Evolutionary conservation across 2,113 vertebrate species (phyloP), one percentile per base, ranked within the genome.

Genomic region (Nerophis lumbriciformis): DNA sequence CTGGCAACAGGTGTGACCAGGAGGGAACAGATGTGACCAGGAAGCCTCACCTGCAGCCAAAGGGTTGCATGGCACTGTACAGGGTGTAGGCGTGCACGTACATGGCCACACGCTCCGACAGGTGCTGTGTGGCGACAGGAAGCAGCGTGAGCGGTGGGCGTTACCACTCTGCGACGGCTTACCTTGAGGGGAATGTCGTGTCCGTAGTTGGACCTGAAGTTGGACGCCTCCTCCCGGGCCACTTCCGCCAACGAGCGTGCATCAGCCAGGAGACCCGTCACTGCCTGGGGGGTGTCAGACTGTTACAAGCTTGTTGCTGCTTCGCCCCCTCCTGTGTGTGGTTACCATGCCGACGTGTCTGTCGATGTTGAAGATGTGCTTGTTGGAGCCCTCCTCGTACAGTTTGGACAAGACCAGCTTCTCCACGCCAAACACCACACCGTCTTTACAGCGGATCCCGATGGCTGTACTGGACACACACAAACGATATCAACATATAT

Each of bases 351-450:
- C 96, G 5, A 99, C 95, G 1, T 99, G 97, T 39, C 92, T 90
- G 84, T 99, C 97, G 0, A 99, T 94, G 78, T 98, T 98, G 79
- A 99, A 99, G 87, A 99, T 97, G 21, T 96, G 94, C 85, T 98
- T 98, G 77, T 99, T 99, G 76, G 97, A 96, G 3, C 97, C 97
- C 71, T 98, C 86, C 73, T 99, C 96, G 0, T 99, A 99, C n/a
- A 99, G 93, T 89, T 98, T 98, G 71, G 97, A 99, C 78, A 98
- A 90, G 47, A 99, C 94, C 11, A 99, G 84, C 81, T 99, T 99
- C 81, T 99, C 97, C 78, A 99, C 96, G 28, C 95, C 97, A 67
- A 99, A 99, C 75, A 99, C 97, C 8, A 98, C 91, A 0, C 96
- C 97, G 8, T 99, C 97, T 83, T 98, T 98, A 85, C 96, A 99